Conservation (phyloP, 2,113 vertebrate species). For the Eurypyga helias region DNA sequence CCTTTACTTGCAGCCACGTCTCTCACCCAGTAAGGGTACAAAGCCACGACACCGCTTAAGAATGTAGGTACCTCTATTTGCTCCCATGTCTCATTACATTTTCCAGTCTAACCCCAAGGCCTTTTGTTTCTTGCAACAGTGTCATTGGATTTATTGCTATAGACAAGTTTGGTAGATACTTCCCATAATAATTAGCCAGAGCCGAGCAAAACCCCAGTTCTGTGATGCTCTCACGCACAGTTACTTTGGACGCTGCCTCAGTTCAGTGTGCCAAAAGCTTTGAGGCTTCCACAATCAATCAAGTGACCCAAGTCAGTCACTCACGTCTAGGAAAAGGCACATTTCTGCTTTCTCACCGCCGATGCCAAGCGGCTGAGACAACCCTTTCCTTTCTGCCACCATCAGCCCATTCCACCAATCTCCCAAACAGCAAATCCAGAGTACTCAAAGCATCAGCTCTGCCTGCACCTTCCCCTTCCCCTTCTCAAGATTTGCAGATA, state of each 20-base stretch:
- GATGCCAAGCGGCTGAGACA: constrained; percentile 15
- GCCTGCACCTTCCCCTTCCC: background rate
- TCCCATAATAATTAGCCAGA: constrained; percentile 59
- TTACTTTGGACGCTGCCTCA: constrained; percentile 7
- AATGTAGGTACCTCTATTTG: background rate
- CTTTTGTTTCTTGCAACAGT: background rate
- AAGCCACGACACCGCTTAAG: background rate
- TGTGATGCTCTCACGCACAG: background rate
- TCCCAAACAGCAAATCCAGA: background rate
- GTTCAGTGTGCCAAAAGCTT: constrained; percentile 37
- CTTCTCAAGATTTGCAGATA: background rate
- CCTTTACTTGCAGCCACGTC: background rate
- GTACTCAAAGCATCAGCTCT: background rate
- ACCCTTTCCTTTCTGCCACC: background rate
- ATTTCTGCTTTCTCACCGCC: constrained; percentile 33
- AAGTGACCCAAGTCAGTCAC: constrained; percentile 46
- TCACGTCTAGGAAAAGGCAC: constrained; percentile 41
- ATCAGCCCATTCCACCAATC: background rate
- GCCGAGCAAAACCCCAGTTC: background rate
- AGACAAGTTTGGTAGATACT: constrained; percentile 23
- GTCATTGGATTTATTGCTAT: constrained; percentile 42
- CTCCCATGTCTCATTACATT: background rate
- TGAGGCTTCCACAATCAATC: constrained; percentile 56
- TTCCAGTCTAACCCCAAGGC: background rate
- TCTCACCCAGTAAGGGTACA: background rate